Conservation (phyloP, 2,113 vertebrate genomes). For the Leptodactylus fuscus region DNA sequence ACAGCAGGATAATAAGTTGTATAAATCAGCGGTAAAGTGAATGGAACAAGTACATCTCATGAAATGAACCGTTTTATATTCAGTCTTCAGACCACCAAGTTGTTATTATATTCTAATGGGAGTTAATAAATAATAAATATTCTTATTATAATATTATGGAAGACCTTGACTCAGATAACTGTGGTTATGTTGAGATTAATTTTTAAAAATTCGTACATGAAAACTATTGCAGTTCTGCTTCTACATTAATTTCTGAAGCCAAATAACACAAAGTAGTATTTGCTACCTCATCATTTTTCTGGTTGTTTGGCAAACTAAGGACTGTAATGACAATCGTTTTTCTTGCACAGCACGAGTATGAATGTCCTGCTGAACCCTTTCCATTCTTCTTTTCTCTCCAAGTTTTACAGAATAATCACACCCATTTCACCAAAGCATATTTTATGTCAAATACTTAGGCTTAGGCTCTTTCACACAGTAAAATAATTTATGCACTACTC, state of each 20-base stretch:
- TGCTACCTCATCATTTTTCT: constrained; percentile 32
- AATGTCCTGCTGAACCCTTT: not conserved
- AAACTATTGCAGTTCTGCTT: constrained; percentile 48
- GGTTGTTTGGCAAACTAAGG: constrained; percentile 21
- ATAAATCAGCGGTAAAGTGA: not conserved
- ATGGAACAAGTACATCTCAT: not conserved
- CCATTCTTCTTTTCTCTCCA: not conserved
- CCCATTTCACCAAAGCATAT: constrained; percentile 9
- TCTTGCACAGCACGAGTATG: not conserved
- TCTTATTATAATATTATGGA: constrained; percentile 30
- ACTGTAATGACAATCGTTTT: constrained; percentile 19
- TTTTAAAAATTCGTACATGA: not conserved
- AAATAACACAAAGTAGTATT: constrained; percentile 38
- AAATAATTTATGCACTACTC: too few relatives aligned
- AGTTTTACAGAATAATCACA: not conserved
- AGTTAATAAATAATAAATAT: constrained; percentile 18
- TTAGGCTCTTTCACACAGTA: not conserved
- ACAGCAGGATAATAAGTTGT: not conserved
- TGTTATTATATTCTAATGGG: constrained; percentile 33
- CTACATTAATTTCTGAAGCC: constrained; percentile 19
- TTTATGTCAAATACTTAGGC: not conserved
- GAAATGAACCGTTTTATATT: not conserved
- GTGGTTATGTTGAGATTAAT: constrained; percentile 4
- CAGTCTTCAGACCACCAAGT: constrained; percentile 13
- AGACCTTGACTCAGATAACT: constrained; percentile 14